A percentile compares a stretch with the other conserved stretches of the same genome.
Evolutionary conservation across 30 jellyfish, hydroid and myxozoan species (phyloP).

Genomic region (Clytia hemisphaerica): DNA sequence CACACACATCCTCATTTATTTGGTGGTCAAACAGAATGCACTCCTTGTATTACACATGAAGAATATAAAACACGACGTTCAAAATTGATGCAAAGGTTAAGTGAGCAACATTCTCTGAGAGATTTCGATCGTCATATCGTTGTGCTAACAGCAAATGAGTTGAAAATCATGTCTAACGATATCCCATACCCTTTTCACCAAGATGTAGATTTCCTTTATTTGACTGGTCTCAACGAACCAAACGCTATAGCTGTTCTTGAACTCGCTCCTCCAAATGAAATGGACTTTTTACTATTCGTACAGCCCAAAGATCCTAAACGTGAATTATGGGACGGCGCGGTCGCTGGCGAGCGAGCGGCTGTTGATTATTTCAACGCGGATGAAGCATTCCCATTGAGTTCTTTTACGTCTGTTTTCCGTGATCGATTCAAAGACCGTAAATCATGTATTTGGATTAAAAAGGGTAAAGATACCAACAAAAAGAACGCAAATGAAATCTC

Average conservation of each 20-base stretch:
- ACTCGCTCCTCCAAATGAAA: too few relatives aligned
- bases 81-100: not conserved
- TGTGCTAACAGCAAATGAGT: constrained; percentile 47
- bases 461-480: not conserved
- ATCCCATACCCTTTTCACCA: constrained; percentile 94
- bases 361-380: constrained; percentile 75
- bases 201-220: constrained; percentile 63
- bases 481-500: not conserved
- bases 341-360: constrained; percentile 72
- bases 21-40: constrained; percentile 38
- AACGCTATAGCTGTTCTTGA: constrained; percentile 64
- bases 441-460: constrained; percentile 61
- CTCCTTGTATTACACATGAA: not conserved
- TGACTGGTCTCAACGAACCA: constrained; percentile 84
- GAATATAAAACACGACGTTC: not conserved
- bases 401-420: constrained; percentile 32
- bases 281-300: constrained; percentile 36
- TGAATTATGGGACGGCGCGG: constrained; percentile 97
- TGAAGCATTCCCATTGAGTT: constrained; percentile 68
- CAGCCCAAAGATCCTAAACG: constrained; percentile 66
- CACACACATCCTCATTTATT: constrained; percentile 66
- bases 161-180: constrained; percentile 66
- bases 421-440: constrained; percentile 37
- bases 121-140: constrained; percentile 41
- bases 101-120: constrained; percentile 37